Evolutionary conservation across 2,113 vertebrate species (phyloP), one percentile per base, ranked within the genome.

Genomic region (Eulemur rufifrons): DNA sequence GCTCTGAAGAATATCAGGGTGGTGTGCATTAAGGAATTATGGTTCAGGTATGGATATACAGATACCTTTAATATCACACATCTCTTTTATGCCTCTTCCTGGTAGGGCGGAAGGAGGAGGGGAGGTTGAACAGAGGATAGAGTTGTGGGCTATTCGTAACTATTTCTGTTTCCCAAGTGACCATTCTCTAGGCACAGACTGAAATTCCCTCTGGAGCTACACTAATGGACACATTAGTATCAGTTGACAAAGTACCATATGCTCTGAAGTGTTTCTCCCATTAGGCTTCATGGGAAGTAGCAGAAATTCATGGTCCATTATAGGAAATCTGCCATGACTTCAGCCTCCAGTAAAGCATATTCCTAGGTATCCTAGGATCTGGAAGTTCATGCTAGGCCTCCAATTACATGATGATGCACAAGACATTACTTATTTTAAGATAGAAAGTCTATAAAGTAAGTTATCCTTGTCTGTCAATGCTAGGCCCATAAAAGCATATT

Each of bases 211-310:
- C 18, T 82, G 85, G 89, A 94, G 84, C 64, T 85, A 21, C 96
- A 74, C 92, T 98, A 97, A 98, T 98, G 97, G 95, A 86, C 94
- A 95, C 95, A 98, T 98, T 96, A 97, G 95, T 95, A 95, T 98
- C 95, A 88, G 76, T 93, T 97, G 97, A 96, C 89, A 73, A 89
- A 89, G 89, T 87, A 87, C 93, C 96, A 95, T 96, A 93, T 95
- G 89, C 93, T 97, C 89, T 95, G 76, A 97, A 96, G 94, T 92
- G 80, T 81, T 81, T 96, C 84, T 94, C 76, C 84, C 85, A 96
- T 81, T 95, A 97, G 87, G 66, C 90, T 92, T 84, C 97, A 96
- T 90, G 95, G 90, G 66, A 97, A 92, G 89, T 82, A 81, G 84
- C 84, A 97, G 89, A 80, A 96, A 94, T 95, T 96, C 74, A 52